Percentiles rank a stretch among this genome's conserved stretches.
These are phyloP conservation scores for Ochlodes sylvanus DNA, from an alignment of 2,888 invertebrate species.

Conservation along the genomic window DNA sequence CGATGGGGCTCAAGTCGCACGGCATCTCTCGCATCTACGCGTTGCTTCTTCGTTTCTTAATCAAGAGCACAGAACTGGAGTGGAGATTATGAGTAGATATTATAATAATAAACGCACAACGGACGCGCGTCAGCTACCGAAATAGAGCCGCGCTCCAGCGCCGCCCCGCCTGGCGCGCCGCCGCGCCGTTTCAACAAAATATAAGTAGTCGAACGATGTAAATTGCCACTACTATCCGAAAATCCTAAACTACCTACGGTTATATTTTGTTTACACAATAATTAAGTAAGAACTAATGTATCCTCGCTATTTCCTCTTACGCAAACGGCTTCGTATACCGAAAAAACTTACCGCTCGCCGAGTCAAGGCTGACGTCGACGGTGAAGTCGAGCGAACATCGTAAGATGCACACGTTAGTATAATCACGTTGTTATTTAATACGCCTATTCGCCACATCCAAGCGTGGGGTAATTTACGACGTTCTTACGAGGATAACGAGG, in stretches of 20 bases:
- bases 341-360: slow-evolving; percentile 1
- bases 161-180: slow-evolving; percentile 4
- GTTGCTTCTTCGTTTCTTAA: too few species aligned
- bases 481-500: slow-evolving; percentile 20
- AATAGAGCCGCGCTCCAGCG: slow-evolving; percentile 38
- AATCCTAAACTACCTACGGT: not conserved
- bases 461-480: slow-evolving; percentile 3
- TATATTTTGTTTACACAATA: not conserved
- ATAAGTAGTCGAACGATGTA: too few species aligned
- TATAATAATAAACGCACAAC: not conserved
- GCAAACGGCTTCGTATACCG: not conserved
- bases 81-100: not conserved
- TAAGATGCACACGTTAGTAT: too few species aligned
- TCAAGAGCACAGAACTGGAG: too few species aligned
- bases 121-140: slow-evolving; percentile 41
- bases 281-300: not conserved
- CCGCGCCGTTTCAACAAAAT: too few species aligned
- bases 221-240: too few species aligned
- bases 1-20: too few species aligned
- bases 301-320: slow-evolving; percentile 5
- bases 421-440: too few species aligned
- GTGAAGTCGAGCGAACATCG: not conserved
- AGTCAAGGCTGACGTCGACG: not conserved
- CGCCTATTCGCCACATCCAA: too few species aligned
- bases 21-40: too few species aligned